A percentile compares a stretch with the other conserved stretches of the same genome.
Conservation (phyloP, 1,140 invertebrate species). For the Drosophila nikananu region DNA sequence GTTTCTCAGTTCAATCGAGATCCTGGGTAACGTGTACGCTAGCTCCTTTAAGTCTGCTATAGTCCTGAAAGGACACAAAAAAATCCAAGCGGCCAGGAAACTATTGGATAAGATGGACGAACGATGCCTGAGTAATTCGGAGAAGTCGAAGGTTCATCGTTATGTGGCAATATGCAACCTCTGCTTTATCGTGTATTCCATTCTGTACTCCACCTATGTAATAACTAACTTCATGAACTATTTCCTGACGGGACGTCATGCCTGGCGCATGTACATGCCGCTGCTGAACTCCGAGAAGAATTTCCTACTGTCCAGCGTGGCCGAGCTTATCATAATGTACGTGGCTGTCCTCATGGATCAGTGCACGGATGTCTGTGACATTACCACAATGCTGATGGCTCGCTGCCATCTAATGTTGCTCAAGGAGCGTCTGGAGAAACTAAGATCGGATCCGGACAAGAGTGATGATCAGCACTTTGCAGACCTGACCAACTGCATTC, state of each 20-base stretch:
- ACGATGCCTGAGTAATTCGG: constrained; percentile 13
- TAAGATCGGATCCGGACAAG: constrained; percentile 21
- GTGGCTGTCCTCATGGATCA: constrained; percentile 23
- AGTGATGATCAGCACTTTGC: constrained; percentile 38
- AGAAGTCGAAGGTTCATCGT: constrained; percentile 15
- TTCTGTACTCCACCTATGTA: constrained; percentile 19
- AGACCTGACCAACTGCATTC: constrained; percentile 52
- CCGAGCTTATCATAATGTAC: constrained; percentile 29
- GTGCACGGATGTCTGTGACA: constrained; percentile 43
- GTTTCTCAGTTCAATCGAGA: constrained; percentile 59
- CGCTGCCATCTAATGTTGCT: constrained; percentile 50
- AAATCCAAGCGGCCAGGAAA: constrained; percentile 23
- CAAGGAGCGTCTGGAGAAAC: constrained; percentile 24
- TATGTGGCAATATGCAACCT: constrained; percentile 35
- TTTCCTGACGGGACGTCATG: constrained; percentile 5
- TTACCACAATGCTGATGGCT: constrained; percentile 33
- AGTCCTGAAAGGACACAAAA: constrained; percentile 15
- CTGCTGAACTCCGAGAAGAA: constrained; percentile 24
- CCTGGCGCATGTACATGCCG: constrained; percentile 60
- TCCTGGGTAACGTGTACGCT: constrained; percentile 42
- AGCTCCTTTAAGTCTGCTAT: constrained; percentile 39
- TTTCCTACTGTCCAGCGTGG: constrained; percentile 22
- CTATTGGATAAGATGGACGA: constrained; percentile 47
- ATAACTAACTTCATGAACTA: constrained; percentile 16
- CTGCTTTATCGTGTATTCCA: constrained; percentile 22